phyloP scores from a whole-genome alignment of 2,888 invertebrate species.

The Cinara cedri region DNA sequence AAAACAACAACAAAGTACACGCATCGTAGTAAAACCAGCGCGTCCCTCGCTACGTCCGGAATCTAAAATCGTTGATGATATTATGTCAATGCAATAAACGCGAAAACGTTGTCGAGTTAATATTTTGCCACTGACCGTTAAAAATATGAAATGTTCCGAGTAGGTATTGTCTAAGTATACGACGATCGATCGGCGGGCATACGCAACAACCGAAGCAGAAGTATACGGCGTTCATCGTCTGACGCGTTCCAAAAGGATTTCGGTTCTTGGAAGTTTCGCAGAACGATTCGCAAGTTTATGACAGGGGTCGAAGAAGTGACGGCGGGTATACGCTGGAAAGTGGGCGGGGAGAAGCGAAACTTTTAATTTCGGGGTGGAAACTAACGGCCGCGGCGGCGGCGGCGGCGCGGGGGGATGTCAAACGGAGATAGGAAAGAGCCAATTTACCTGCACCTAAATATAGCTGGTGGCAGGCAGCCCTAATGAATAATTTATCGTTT shows the following conservation, averaged over 20 bases:
- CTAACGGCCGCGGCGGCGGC: neutral
- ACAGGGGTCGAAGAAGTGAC: neutral
- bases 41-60: no score
- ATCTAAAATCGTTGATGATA: no score
- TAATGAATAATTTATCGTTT: conserved; percentile 47
- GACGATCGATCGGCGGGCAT: neutral
- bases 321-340: neutral
- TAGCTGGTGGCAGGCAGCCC: conserved; percentile 15
- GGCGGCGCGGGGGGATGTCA: neutral
- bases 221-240: conserved; percentile 1
- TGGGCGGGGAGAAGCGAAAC: neutral
- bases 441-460: conserved; percentile 33
- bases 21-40: no score
- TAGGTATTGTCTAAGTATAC: no score
- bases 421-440: conserved; percentile 42
- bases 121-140: neutral
- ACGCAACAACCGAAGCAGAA: neutral
- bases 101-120: neutral
- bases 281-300: conserved; percentile 19
- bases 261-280: conserved; percentile 34
- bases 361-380: conserved; percentile 39
- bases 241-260: conserved; percentile 29
- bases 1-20: no score
- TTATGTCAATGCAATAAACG: no score
- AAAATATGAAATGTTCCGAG: neutral